Conservation (phyloP, 2,888 invertebrate species). For the Coelopa pilipes region DNA sequence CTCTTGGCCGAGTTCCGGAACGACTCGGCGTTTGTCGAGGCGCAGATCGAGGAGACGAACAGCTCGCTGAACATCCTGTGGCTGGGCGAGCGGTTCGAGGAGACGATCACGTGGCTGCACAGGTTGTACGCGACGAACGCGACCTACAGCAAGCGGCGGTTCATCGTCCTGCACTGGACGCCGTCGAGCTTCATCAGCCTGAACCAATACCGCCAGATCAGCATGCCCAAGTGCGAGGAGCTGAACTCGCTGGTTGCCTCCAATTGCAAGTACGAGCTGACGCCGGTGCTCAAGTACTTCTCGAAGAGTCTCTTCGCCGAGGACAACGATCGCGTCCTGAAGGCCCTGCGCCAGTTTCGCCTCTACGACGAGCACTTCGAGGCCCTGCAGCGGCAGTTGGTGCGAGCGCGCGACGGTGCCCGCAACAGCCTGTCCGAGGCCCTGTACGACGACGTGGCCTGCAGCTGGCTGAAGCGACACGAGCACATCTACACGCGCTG, state of each 20-base stretch:
- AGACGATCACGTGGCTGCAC: slow-evolving; percentile 64
- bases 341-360: slow-evolving; percentile 51
- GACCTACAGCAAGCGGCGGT: slow-evolving; percentile 55
- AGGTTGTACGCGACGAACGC: slow-evolving; percentile 40
- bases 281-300: slow-evolving; percentile 75
- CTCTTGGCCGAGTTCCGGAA: slow-evolving; percentile 69
- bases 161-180: slow-evolving; percentile 75
- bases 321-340: slow-evolving; percentile 45
- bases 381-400: slow-evolving; percentile 23
- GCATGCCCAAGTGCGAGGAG: slow-evolving; percentile 74
- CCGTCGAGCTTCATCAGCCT: slow-evolving; percentile 73
- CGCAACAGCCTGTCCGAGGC: slow-evolving; percentile 21
- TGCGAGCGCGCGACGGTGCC: not conserved
- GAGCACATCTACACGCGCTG: slow-evolving; percentile 67
- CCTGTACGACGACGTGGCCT: slow-evolving; percentile 68
- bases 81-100: slow-evolving; percentile 73
- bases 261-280: slow-evolving; percentile 76
- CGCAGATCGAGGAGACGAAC: slow-evolving; percentile 71
- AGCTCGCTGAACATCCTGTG: slow-evolving; percentile 74
- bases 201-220: slow-evolving; percentile 69
- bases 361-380: slow-evolving; percentile 45
- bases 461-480: slow-evolving; percentile 74
- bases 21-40: slow-evolving; percentile 70
- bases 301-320: slow-evolving; percentile 70
- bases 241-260: slow-evolving; percentile 48